Base-by-base conservation (phyloP, 2,113 vertebrate species). In the Podarcis muralis region DNA sequence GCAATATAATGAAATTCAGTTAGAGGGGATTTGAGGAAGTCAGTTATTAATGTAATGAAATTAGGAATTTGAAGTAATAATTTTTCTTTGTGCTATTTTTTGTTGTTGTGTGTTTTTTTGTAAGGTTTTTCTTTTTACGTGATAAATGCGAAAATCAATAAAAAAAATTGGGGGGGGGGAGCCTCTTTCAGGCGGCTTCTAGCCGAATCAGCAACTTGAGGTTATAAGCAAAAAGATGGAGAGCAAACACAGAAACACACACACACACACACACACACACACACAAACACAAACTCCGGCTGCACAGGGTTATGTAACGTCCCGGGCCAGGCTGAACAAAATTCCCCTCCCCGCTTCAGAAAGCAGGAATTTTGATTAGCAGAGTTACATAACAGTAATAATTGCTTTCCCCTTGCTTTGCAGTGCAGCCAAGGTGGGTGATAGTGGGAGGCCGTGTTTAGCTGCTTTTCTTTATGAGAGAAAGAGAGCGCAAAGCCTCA, bases 381-480 rank as follows among this genome's bases (percentile, higher is more conserved):
- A 0, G 16, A 32, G 85, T 92, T 94, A 81, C 59, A 37, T 88
- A 94, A 94, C 3, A 27, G 77, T 87, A 83, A 53, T 53, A 53
- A 88, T 90, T 87, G 91, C 35, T 62, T 72, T 62, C 68, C 22
- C 72, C 59, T 53, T 68, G 23, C 30, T 57, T 30, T 83, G 2
- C 1, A 1, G 2, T 11, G 23, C 74, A 57, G 80, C 89, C 84
- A 48, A 1, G 43, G 11, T 0, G 0, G 27, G n/a, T 1, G n/a
- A 62, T 20, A 13, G n/a, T 0, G 2, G 4, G 32, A 20, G 59
- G 16, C 13, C 15, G 1, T 16, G 43, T 3, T 32, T 1, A 5
- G 59, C 59, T 62, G 8, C 59, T 20, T 59, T 2, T 32, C 2
- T 23, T 20, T 48, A 12, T 71, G n/a, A 69, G 11, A 40, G 3